Evolutionary conservation across 2,113 vertebrate genomes (phyloP), one percentile per base, ranked within the genome.

Genomic region (Psilopogon haemacephalus): DNA sequence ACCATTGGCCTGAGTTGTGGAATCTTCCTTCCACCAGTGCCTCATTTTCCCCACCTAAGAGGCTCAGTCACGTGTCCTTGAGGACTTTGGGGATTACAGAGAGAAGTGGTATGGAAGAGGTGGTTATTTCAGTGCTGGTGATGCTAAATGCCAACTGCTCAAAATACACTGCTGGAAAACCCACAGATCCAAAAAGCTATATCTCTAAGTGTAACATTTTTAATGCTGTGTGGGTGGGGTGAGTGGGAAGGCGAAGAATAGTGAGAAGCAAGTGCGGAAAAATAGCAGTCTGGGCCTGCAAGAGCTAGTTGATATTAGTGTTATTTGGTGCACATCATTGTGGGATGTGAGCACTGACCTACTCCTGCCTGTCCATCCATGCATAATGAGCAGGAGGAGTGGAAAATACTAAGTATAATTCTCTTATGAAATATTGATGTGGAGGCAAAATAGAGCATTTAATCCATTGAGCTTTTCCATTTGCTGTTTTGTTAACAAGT

Each of bases 1-100:
- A 2, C 1, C 1, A 0, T 1, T 33, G 54, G 8, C 15, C 14
- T 56, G 35, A 48, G 35, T 8, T 71, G 14, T 30, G 1, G 1
- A 90, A n/a, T 28, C n/a, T 75, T 14, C 3, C 11, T 71, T 84
- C 37, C 27, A 44, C 23, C 1, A 3, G 5, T 37, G 8, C 27
- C 32, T 88, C 8, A 27, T 67, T 60, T 75, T 77, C 15, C 37
- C 26, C 4, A 2, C 24, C 12, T 11, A 5, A 59, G 74, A 84
- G 23, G 15, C 21, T 46, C 1, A 3, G 5, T 26, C 11, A 27
- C 5, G 9, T 33, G n/a, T 30, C 38, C 56, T 64, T 56, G 48
- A 64, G 52, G 46, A 59, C 15, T 62, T 68, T 17, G 35, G n/a
- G 27, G 38, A 72, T 92, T 89, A 15, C n/a, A 46, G 40, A 32